Conservation (phyloP, 2,113 vertebrate genomes). For the Suricata suricatta region DNA sequence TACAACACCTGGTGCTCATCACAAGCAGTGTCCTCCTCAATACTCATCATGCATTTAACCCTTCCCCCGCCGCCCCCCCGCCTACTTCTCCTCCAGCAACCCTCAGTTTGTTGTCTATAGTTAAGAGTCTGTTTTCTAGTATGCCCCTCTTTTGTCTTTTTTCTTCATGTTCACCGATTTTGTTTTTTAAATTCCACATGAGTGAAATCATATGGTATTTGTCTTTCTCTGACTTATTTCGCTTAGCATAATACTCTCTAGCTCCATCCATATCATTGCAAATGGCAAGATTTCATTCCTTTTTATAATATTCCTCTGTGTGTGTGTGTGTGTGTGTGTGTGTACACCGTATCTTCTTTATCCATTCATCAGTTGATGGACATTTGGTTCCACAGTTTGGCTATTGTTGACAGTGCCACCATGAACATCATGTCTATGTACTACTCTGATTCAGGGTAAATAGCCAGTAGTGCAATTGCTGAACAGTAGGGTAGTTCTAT, state of each 20-base stretch:
- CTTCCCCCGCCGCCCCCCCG: no score
- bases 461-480: no score
- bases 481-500: no score
- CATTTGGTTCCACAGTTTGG: no score
- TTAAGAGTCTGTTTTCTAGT: background rate
- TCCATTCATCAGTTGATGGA: no score
- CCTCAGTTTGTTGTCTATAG: background rate
- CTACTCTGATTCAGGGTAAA: no score
- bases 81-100: background rate
- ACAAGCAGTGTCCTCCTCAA: background rate
- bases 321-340: no score
- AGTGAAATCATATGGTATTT: background rate
- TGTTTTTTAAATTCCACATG: background rate
- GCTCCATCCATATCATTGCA: background rate
- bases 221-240: background rate
- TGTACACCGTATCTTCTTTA: no score
- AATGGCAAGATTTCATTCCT: background rate
- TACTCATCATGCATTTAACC: background rate
- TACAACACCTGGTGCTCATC: no score
- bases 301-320: no score
- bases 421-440: no score
- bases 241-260: background rate
- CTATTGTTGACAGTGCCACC: no score
- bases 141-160: background rate
- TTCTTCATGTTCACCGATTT: background rate